phyloP scores from a whole-genome alignment of 92 coral and sea anemone species.

The Porites divaricata region DNA sequence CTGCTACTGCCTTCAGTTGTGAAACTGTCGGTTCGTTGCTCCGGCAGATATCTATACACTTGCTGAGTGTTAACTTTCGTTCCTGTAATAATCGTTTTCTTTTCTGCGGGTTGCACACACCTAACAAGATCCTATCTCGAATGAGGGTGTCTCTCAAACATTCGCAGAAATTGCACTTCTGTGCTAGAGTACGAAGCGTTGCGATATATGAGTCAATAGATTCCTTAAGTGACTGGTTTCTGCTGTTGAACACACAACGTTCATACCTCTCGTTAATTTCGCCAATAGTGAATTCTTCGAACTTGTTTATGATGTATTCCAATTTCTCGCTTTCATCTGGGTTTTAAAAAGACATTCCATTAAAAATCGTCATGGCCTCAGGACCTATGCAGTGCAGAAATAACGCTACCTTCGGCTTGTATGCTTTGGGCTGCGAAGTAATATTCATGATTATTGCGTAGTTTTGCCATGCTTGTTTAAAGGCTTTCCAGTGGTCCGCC shows the following conservation, averaged over 20 bases:
- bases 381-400: conserved; percentile 37
- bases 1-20: no score
- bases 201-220: conserved; percentile 25
- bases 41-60: conserved; percentile 39
- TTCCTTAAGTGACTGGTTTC: conserved; percentile 24
- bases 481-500: conserved; percentile 39
- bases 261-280: conserved; percentile 47
- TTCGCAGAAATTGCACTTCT: conserved; percentile 50
- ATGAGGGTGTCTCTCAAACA: conserved; percentile 35
- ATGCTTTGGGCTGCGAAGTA: conserved; percentile 20
- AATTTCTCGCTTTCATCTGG: conserved; percentile 9
- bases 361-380: conserved; percentile 27
- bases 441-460: conserved; percentile 26
- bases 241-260: conserved; percentile 35
- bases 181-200: conserved; percentile 29
- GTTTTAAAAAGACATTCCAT: conserved; percentile 22
- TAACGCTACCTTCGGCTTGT: conserved; percentile 35
- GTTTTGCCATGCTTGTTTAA: conserved; percentile 35
- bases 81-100: conserved; percentile 21
- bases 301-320: conserved; percentile 19
- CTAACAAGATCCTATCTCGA: conserved; percentile 40
- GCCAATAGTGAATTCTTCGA: conserved; percentile 21
- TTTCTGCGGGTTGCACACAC: neutral
- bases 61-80: conserved; percentile 5
- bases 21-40: neutral